A percentile compares a stretch with the other conserved stretches of the same genome.
These are phyloP conservation scores for Hyperopisus bebe DNA, from an alignment of 2,113 vertebrate species.

Conservation along the genomic window DNA sequence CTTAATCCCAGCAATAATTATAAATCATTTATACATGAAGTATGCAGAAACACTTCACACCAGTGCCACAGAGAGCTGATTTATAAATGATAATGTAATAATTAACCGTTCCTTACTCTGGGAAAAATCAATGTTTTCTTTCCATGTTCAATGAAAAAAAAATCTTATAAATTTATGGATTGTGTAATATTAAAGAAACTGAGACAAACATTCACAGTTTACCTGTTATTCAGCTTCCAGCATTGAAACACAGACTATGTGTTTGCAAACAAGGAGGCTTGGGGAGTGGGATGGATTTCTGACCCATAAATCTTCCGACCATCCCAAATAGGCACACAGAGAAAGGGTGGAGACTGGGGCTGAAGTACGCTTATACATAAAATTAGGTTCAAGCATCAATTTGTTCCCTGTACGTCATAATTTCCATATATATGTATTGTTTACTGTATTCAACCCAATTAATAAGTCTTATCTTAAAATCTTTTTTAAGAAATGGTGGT, in stretches of 20 bases:
- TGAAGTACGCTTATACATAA: background rate
- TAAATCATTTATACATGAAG: slow-evolving; percentile 16
- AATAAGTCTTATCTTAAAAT: background rate
- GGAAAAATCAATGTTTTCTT: background rate
- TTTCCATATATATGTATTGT: background rate
- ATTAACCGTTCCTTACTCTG: background rate
- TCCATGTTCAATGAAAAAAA: background rate
- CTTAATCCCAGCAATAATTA: background rate
- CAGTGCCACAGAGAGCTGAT: background rate
- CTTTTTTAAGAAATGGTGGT: background rate
- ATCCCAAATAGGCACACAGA: background rate
- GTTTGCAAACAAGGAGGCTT: background rate
- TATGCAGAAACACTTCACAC: background rate
- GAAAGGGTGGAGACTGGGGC: background rate
- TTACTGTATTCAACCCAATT: background rate
- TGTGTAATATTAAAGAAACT: background rate
- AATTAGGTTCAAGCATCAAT: background rate
- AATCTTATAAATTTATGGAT: background rate
- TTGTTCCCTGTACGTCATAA: background rate
- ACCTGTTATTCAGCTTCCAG: background rate
- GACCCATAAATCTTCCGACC: background rate
- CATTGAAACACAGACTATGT: background rate
- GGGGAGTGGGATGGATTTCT: background rate
- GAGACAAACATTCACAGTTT: background rate
- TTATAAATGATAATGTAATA: background rate